Evolutionary conservation across 2,797 vertebrate genomes (phyloP).

Genomic region (Mormyrops boulengeri): DNA sequence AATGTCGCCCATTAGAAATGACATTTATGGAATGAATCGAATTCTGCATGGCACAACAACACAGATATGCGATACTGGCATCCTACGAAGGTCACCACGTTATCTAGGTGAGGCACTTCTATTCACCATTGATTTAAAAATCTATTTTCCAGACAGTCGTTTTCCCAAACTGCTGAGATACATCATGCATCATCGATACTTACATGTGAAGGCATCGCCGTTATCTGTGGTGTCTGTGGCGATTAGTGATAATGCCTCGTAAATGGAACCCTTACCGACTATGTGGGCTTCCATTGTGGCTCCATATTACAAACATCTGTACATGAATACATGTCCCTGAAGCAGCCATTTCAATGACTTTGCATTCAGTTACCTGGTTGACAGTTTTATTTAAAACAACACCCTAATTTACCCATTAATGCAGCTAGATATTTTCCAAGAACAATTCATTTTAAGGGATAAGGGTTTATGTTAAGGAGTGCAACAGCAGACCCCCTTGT

Average conservation of each 20-base stretch:
- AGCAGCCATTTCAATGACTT: background rate
- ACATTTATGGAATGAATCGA: background rate
- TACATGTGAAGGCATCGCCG: background rate
- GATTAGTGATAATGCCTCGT: background rate
- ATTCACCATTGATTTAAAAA: background rate
- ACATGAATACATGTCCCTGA: background rate
- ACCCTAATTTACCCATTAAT: background rate
- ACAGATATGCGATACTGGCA: background rate
- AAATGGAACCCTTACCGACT: background rate
- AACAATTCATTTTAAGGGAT: background rate
- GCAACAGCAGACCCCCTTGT: background rate
- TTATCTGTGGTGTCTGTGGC: background rate
- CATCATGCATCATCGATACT: background rate
- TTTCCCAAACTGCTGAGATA: background rate
- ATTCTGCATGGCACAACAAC: background rate
- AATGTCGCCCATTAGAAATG: background rate
- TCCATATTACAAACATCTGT: background rate
- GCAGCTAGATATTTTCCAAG: background rate
- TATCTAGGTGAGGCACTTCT: background rate
- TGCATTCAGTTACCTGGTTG: background rate
- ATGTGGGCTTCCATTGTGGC: background rate
- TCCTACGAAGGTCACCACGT: background rate
- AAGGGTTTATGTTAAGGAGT: background rate
- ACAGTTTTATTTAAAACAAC: background rate
- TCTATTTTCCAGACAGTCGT: background rate